Evolutionary conservation across 2,888 invertebrate species (phyloP), one percentile per base, ranked within the genome.

Genomic region (Drosophila pegasa): DNA sequence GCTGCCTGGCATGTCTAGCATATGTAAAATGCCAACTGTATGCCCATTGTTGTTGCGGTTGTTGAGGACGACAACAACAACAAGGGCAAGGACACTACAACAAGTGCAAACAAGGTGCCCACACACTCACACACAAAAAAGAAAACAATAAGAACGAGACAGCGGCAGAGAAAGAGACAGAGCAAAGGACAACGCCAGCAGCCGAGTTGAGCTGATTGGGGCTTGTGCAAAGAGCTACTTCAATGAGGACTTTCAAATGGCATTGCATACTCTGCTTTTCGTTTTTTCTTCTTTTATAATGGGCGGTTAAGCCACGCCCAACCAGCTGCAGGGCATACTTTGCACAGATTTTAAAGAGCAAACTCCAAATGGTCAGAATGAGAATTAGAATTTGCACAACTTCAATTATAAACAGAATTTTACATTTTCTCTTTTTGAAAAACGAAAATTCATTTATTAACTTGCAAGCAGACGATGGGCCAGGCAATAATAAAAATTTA

Each of bases 41-140:
- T 60, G 38, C 3, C 14, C 48, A 48, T 50, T 50, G 50, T 47
- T 35, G 62, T 63, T 55, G 64, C 56, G 33, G 43, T 58, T 66
- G 57, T 38, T 62, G 37, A 37, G 41, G 25, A 22, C 20, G 41
- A 52, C 50, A 27, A 72, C 75, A 68, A 69, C 78, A 80, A 74
- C 67, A 82, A 78, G 75, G 83, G 69, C 80, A 84, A 84, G 84
- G 85, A 61, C 82, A 78, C 63, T 71, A 70, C 68, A 70, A 41
- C 57, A 64, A 76, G 74, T 76, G 66, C 78, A 82, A 75, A 70
- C 83, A 84, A 84, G 80, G 68, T 75, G 62, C 48, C 56, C 59
- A 65, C 52, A 72, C 47, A 74, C 51, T 52, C 20, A 59, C 33
- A 40, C 27, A 54, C 12, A 37, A 22, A 41, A 41, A 65, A 47